Conservation (phyloP, 2,888 invertebrate genomes). For the Melitaea athalia region DNA sequence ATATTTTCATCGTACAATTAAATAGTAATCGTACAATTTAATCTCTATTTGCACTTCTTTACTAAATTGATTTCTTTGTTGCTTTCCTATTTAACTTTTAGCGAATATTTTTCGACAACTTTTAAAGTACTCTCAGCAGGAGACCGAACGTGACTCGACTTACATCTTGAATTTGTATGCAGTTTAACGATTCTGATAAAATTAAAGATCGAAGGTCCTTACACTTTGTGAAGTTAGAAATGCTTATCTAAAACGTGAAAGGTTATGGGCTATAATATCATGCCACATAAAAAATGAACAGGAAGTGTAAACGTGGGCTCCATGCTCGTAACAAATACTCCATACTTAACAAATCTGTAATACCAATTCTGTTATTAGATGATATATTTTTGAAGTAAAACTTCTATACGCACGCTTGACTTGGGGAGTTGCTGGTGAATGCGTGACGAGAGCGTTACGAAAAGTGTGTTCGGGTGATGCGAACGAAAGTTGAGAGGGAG, state of each 20-base stretch:
- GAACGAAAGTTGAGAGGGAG: too few relatives aligned
- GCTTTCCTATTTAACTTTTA: constrained; percentile 25
- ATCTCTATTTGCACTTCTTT: neutral
- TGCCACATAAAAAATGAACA: too few relatives aligned
- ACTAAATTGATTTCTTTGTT: constrained; percentile 4
- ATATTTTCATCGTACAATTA: too few relatives aligned
- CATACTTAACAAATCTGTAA: too few relatives aligned
- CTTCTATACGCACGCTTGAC: too few relatives aligned
- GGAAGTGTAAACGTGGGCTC: too few relatives aligned
- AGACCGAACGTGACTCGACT: constrained; percentile 33
- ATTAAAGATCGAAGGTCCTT: constrained; percentile 11
- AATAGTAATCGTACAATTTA: neutral
- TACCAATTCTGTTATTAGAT: too few relatives aligned
- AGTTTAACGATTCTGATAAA: constrained; percentile 20
- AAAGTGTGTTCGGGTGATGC: too few relatives aligned
- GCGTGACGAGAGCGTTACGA: too few relatives aligned
- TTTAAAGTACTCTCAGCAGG: constrained; percentile 21
- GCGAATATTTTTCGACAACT: constrained; percentile 31
- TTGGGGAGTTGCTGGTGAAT: too few relatives aligned
- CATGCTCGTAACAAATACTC: too few relatives aligned
- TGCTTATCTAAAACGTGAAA: neutral
- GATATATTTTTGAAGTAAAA: too few relatives aligned
- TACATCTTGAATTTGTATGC: constrained; percentile 23
- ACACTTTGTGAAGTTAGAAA: neutral
- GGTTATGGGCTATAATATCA: neutral